Conservation (phyloP, 2,888 invertebrate genomes). For the Apodemia hepburni region DNA sequence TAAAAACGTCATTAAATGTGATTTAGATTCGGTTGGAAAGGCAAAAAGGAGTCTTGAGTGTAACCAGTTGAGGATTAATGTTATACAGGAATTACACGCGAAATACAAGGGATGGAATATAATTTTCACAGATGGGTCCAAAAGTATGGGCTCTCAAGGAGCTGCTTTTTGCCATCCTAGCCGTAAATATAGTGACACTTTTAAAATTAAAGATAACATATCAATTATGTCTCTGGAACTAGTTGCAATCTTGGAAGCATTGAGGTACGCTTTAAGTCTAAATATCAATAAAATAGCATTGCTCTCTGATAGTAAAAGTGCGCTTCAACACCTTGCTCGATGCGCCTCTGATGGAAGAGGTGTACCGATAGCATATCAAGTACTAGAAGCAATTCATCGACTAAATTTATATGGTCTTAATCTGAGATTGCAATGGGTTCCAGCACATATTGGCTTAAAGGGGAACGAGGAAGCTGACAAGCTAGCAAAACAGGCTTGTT, state of each 20-base stretch:
- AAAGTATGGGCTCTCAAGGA: not conserved
- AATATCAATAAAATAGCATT: not conserved
- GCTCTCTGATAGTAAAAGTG: not conserved
- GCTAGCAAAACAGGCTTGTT: too few relatives aligned
- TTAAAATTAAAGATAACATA: not conserved
- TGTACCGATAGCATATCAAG: not conserved
- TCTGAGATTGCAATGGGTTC: too few relatives aligned
- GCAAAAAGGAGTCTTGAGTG: too few relatives aligned
- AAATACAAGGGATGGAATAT: not conserved
- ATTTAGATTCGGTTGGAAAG: not conserved
- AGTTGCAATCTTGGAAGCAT: too few relatives aligned
- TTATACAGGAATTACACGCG: too few relatives aligned
- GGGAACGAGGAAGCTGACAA: too few relatives aligned
- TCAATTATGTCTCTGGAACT: too few relatives aligned
- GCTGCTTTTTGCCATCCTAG: not conserved
- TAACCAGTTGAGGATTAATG: too few relatives aligned
- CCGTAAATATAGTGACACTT: not conserved
- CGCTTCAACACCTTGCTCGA: not conserved
- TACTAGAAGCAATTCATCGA: not conserved
- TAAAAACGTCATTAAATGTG: conserved; percentile 1
- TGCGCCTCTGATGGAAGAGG: too few relatives aligned
- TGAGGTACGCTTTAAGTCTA: not conserved
- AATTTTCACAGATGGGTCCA: not conserved
- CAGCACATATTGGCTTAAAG: too few relatives aligned
- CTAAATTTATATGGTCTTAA: too few relatives aligned